Percentiles rank a stretch among this genome's conserved stretches.
These are phyloP conservation scores for Phataginus tetradactyla DNA, from an alignment of 2,797 vertebrate species.

Conservation along the genomic window DNA sequence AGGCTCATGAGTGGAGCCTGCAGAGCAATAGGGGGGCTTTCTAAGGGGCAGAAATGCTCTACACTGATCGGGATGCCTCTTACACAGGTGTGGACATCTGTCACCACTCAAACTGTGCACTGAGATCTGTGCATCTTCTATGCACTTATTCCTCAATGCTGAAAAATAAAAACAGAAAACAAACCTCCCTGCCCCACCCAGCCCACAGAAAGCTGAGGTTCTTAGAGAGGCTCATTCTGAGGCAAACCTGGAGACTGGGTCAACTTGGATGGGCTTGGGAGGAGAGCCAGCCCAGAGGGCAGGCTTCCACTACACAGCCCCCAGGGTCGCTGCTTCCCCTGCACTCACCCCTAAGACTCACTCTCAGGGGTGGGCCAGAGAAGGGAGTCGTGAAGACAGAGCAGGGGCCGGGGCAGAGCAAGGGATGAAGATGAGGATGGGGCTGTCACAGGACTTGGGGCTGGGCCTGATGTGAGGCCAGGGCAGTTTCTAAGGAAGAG, in stretches of 20 bases:
- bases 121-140: not conserved
- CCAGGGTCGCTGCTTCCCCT: not conserved
- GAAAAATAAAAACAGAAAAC: not conserved
- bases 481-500: not conserved
- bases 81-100: not conserved
- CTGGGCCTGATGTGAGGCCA: not conserved
- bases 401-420: not conserved
- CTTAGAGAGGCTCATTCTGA: not conserved
- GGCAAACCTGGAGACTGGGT: not conserved
- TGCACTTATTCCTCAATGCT: not conserved
- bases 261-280: not conserved
- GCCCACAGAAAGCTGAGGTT: not conserved
- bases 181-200: not conserved
- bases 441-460: accelerated
- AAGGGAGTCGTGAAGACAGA: not conserved
- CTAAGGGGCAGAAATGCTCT: not conserved
- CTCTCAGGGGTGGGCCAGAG: not conserved
- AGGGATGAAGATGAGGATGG: accelerated
- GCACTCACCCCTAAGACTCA: not conserved
- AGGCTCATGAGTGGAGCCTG: not conserved
- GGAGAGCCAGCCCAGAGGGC: not conserved
- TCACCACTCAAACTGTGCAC: not conserved
- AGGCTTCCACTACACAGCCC: not conserved
- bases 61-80: accelerated
- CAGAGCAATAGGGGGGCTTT: not conserved